Evolutionary conservation across 2,113 vertebrate species (phyloP), one percentile per base, ranked within the genome.

Genomic region (Spea multiplicata): DNA sequence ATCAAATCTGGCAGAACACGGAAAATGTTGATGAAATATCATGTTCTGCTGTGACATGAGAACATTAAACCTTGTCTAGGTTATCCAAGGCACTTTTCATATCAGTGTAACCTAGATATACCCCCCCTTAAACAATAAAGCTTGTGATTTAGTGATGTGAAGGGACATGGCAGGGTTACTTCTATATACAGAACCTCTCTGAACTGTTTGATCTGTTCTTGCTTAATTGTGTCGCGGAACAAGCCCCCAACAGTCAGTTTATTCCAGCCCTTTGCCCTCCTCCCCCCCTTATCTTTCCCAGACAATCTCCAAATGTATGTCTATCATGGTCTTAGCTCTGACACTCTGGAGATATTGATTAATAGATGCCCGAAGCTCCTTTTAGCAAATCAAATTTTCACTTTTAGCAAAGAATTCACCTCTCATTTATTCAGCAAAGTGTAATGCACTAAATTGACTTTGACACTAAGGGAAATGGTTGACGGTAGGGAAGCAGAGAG

Each of bases 301-400:
- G 86, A 91, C 92, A 94, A 93, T 95, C 92, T 94, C 90, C 88
- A 94, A 94, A 95, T 95, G 89, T 89, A 76, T 89, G 91, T 92
- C 91, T 91, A 86, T 93, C 91, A 90, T 85, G 87, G 92, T 91
- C 92, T 91, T 91, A 91, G 90, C 88, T 90, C 93, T 95, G 93
- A 94, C 94, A 95, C 94, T 94, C 92, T 91, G 91, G 93, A 95
- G 95, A 95, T 96, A 97, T 97, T 97, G 96, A 97, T 97, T 97
- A 95, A 96, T 96, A 97, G 94, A 94, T 93, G 93, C 94, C 94
- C 93, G 95, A 93, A 94, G 95, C 95, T 97, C 94, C 94, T 97
- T 97, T 98, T 97, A 98, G 94, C 95, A 98, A 97, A 98, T 98
- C 94, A 98, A 95, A 96, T 95, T 93, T 96, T 95, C 93, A 95